Evolutionary conservation across 2,888 invertebrate genomes (phyloP).

Genomic region (Campopleginae sp.): DNA sequence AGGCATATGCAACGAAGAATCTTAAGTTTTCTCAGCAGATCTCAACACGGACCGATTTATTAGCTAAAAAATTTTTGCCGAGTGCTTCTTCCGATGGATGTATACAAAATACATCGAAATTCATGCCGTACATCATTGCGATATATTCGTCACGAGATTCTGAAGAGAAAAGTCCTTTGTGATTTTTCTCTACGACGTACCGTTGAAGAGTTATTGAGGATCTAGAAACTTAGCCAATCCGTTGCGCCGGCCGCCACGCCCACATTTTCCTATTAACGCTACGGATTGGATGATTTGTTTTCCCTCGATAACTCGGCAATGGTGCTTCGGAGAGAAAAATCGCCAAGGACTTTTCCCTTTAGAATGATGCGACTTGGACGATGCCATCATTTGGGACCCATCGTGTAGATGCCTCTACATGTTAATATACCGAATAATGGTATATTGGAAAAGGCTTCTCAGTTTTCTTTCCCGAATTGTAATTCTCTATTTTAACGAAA

Average conservation of each 20-base stretch:
- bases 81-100: background rate
- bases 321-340: background rate
- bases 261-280: background rate
- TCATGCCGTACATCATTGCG: background rate
- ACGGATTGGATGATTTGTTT: background rate
- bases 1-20: background rate
- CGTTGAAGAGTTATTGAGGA: background rate
- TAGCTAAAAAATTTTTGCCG: slow-evolving; percentile 17
- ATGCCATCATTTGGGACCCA: background rate
- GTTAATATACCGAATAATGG: slow-evolving; percentile 30
- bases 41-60: slow-evolving; percentile 38
- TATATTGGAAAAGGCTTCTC: slow-evolving; percentile 51
- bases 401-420: background rate
- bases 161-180: background rate
- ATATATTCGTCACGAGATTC: background rate
- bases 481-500: slow-evolving; percentile 23
- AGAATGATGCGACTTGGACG: background rate
- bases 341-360: background rate
- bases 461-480: slow-evolving; percentile 37
- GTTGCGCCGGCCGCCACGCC: background rate
- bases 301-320: background rate
- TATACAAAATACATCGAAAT: background rate
- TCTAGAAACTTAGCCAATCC: background rate
- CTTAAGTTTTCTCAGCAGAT: slow-evolving; percentile 15
- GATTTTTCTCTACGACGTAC: background rate